Base-by-base conservation (phyloP, 2,113 vertebrate genomes). In the Ramphastos sulfuratus region DNA sequence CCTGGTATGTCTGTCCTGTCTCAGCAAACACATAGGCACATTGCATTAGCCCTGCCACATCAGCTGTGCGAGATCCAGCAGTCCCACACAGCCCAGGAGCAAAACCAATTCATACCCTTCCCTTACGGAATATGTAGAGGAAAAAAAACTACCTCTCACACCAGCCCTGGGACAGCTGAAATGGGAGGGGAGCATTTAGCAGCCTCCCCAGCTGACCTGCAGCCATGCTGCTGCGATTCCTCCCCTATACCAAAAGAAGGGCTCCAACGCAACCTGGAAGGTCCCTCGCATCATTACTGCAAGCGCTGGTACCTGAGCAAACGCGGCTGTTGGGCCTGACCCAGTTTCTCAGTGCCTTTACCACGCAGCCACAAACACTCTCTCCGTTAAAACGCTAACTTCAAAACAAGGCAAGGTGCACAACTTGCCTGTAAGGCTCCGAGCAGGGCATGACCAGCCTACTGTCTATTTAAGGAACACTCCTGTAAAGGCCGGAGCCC, bases 1-100 rank as follows among this genome's bases (percentile, higher is more conserved):
- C 9, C 6, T 35, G 21, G 9, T 56, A 35, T 25, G 44, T 50
- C n/a, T 50, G 21, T 10, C 74, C 37, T 0, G 0, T 59, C 18
- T 19, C 28, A 30, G 9, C n/a, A 63, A 31, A 74, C 14, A 25
- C n/a, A 44, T 0, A 0, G 35, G n/a, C 25, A 30, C 2, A 0
- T 7, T n/a, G 27, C 39, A 61, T 1, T 13, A 35, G 19, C 48
- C 27, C 30, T 27, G 19, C 13, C 44, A 35, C 15, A 10, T 0
- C 4, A 82, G 15, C 17, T 69, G 12, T 10, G 42, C 39, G 33
- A 56, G 23, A 17, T 31, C 69, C 24, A 52, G 19, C 11, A 37
- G 10, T 59, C 15, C 8, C 5, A 0, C 42, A 37, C 2, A 76
- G 44, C 8, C 25, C 66, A 67, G 16, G 7, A 46, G 27, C 5